These are phyloP conservation scores for Petaurus breviceps DNA, from an alignment of 2,113 vertebrate species.

Conservation along the genomic window DNA sequence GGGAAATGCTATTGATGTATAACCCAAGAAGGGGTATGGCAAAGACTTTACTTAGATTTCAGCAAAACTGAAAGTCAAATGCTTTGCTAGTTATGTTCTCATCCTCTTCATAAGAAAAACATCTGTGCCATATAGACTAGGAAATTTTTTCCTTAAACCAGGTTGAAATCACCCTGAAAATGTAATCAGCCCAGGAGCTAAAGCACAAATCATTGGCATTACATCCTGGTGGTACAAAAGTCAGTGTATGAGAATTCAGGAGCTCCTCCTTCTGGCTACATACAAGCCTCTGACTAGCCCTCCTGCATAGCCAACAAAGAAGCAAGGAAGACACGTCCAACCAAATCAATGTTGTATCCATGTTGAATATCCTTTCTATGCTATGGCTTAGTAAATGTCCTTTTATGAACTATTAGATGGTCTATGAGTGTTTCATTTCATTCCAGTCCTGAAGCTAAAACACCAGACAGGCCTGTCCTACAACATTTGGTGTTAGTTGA, in stretches of 20 bases:
- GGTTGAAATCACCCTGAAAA: neutral
- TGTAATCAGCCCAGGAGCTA: neutral
- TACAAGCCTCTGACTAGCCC: neutral
- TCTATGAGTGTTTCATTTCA: neutral
- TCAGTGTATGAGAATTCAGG: neutral
- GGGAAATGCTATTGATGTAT: neutral
- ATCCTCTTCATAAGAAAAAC: neutral
- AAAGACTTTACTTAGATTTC: neutral
- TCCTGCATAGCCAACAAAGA: neutral
- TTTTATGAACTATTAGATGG: neutral
- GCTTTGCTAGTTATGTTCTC: neutral
- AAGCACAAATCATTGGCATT: neutral
- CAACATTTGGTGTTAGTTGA: neutral
- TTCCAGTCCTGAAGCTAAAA: neutral
- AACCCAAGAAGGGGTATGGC: neutral
- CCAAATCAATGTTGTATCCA: neutral
- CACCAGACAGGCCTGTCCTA: neutral
- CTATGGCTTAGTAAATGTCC: neutral
- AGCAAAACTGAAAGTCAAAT: neutral
- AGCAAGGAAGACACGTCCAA: neutral
- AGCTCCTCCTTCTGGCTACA: neutral
- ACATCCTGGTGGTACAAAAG: neutral
- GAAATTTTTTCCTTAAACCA: neutral
- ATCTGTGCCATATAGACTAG: neutral
- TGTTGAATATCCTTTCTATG: neutral